Percentiles rank a stretch among this genome's conserved stretches.
phyloP scores from a whole-genome alignment of 2,113 vertebrate genomes.

The Apeltes quadracus region DNA sequence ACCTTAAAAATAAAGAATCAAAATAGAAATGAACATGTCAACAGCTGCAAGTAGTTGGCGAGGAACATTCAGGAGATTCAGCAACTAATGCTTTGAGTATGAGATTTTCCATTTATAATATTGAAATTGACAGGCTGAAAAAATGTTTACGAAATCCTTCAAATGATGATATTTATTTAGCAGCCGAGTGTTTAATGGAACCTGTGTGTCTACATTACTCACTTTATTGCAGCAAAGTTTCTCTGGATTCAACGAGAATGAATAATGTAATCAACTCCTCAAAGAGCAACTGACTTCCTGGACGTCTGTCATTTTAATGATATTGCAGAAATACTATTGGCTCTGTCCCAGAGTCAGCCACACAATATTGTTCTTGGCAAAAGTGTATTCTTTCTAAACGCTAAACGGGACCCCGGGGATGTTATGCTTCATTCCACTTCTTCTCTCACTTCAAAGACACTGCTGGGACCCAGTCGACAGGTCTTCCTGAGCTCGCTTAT shows the following conservation, averaged over 20 bases:
- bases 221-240: constrained; percentile 3
- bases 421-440: constrained; percentile 68
- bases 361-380: constrained; percentile 73
- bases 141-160: background rate
- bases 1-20: background rate
- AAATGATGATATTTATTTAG: constrained; percentile 15
- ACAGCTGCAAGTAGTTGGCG: constrained; percentile 3
- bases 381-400: constrained; percentile 77
- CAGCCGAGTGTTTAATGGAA: constrained; percentile 4
- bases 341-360: constrained; percentile 67
- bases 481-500: constrained; percentile 43
- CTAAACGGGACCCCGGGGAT: constrained; percentile 74
- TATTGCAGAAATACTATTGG: constrained; percentile 58
- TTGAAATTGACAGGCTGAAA: background rate
- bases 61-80: background rate
- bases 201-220: background rate
- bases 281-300: constrained; percentile 34
- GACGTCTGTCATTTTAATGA: constrained; percentile 70
- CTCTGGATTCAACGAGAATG: constrained; percentile 35
- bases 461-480: constrained; percentile 57
- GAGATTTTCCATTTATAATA: constrained; percentile 8
- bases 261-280: constrained; percentile 56
- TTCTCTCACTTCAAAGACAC: constrained; percentile 75
- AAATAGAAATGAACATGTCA: background rate
- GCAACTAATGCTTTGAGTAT: background rate